Percentiles rank a stretch among this genome's conserved stretches.
Evolutionary conservation across 1,140 invertebrate genomes (phyloP).

Genomic region (Drosophila nebulosa): DNA sequence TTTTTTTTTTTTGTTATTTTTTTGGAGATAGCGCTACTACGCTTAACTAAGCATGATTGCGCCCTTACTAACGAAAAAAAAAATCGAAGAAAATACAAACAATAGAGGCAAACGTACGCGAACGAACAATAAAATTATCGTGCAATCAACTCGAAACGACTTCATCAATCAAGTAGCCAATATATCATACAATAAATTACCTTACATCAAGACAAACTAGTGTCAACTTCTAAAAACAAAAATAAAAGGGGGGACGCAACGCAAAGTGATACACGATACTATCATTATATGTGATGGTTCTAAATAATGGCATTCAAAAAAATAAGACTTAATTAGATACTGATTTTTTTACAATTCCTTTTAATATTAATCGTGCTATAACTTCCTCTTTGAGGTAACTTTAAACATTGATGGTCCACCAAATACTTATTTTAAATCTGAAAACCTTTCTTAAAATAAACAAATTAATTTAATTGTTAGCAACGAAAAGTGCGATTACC

Average conservation of each 20-base stretch:
- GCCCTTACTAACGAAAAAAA: neutral
- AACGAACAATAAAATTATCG: conserved; percentile 58
- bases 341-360: neutral
- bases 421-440: too few relatives aligned
- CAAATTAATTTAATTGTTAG: too few relatives aligned
- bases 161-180: conserved; percentile 67
- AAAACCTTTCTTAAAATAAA: too few relatives aligned
- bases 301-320: neutral
- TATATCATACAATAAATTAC: conserved; percentile 68
- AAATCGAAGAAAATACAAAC: neutral
- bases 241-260: too few relatives aligned
- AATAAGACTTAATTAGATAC: too few relatives aligned
- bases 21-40: neutral
- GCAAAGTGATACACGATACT: neutral
- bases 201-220: conserved; percentile 62
- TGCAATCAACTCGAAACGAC: conserved; percentile 54
- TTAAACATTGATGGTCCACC: too few relatives aligned
- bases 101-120: neutral
- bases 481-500: too few relatives aligned
- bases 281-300: neutral
- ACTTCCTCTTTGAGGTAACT: too few relatives aligned
- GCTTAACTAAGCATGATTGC: neutral
- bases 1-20: neutral
- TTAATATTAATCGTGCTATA: neutral
- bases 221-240: conserved; percentile 35